Percentiles rank a stretch among this genome's conserved stretches.
phyloP scores from a whole-genome alignment of 2,888 invertebrate genomes.

The Agriopis aurantiaria region DNA sequence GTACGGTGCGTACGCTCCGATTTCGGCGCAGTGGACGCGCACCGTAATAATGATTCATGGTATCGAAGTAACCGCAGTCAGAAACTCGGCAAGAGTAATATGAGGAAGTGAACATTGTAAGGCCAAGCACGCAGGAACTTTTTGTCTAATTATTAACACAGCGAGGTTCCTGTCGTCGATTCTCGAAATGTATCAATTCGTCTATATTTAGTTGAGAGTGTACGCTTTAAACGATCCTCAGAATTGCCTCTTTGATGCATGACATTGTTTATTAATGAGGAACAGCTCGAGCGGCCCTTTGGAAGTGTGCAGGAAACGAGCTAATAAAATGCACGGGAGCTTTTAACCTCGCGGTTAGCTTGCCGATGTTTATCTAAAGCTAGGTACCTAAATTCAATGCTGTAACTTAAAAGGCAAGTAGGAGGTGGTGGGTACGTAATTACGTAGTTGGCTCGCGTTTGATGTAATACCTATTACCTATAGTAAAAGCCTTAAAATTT shows the following conservation, averaged over 20 bases:
- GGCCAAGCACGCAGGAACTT: slow-evolving; percentile 36
- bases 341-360: slow-evolving; percentile 53
- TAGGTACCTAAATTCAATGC: slow-evolving; percentile 20
- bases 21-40: too few relatives aligned
- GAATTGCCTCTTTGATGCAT: slow-evolving; percentile 71
- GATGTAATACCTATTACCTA: slow-evolving; percentile 19
- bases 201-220: slow-evolving; percentile 39
- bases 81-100: slow-evolving; percentile 35
- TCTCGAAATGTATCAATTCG: slow-evolving; percentile 35
- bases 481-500: slow-evolving; percentile 43
- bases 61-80: slow-evolving; percentile 15
- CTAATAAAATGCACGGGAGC: slow-evolving; percentile 61
- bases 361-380: slow-evolving; percentile 45
- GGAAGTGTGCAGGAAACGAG: slow-evolving; percentile 64
- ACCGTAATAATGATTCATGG: slow-evolving; percentile 38
- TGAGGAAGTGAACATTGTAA: slow-evolving; percentile 42
- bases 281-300: slow-evolving; percentile 58
- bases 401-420: slow-evolving; percentile 31
- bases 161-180: slow-evolving; percentile 47
- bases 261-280: slow-evolving; percentile 72
- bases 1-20: too few relatives aligned
- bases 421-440: not conserved
- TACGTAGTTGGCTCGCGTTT: slow-evolving; percentile 21
- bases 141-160: slow-evolving; percentile 39
- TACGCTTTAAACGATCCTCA: slow-evolving; percentile 60